Base-by-base conservation (phyloP, 2,113 vertebrate species). In the Chitala chitala region DNA sequence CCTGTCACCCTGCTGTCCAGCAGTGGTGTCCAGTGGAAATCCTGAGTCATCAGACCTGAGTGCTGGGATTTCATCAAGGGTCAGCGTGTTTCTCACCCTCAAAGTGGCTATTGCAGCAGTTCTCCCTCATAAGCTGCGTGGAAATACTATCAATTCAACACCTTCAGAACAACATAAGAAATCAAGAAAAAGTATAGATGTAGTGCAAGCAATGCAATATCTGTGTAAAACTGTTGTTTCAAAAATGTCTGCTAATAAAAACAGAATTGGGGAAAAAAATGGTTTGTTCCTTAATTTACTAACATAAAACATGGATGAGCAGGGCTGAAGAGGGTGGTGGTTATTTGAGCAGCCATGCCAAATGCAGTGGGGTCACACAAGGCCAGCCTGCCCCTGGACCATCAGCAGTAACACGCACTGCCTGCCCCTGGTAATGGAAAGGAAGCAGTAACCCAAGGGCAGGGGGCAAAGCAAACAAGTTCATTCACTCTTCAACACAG, bases 381-480 rank as follows among this genome's bases (percentile, higher is more conserved):
- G 80, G 85, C 80, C 82, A 83, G 75, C 64, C 10, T 5, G 42
- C 54, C 77, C 73, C 63, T n/a, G n/a, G n/a, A n/a, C n/a, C n/a
- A n/a, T n/a, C n/a, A n/a, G n/a, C n/a, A 81, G 68, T 74, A 70
- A 83, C 66, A 73, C 78, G 78, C n/a, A n/a, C n/a, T n/a, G n/a
- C n/a, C 76, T 69, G 69, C 75, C 73, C 71, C 71, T 65, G 66
- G 73, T 77, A 77, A 81, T 78, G 75, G 76, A 74, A 78, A 71
- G 77, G 78, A 81, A 75, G 78, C 73, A 77, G 75, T 81, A 78
- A 82, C 56, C 7, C 79, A 80, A 81, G n/a, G 72, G 83, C 75
- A 72, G 79, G 76, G 74, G 71, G 53, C 68, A 56, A 83, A 72
- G 78, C 74, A 84, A 79, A 81, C 78, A 65, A 77, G 33, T 79